These are phyloP conservation scores for Halcyon badia DNA, from an alignment of 2,797 vertebrate species.

Conservation along the genomic window DNA sequence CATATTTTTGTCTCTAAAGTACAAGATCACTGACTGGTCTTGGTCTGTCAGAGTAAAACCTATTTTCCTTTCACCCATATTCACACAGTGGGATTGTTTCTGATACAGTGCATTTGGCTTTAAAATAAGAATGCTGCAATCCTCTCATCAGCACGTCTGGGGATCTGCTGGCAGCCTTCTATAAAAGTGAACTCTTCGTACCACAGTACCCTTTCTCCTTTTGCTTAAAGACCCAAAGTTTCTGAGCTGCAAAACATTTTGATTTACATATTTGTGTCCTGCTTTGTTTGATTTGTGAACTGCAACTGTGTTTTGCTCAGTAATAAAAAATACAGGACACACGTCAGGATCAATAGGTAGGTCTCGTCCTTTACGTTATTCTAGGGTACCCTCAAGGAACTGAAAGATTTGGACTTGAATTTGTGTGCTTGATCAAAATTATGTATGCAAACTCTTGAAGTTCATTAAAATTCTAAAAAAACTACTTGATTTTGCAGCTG, in stretches of 20 bases:
- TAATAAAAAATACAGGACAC: not conserved
- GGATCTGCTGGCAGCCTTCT: not conserved
- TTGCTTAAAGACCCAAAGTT: not conserved
- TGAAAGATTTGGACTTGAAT: not conserved
- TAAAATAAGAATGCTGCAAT: not conserved
- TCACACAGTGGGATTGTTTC: not conserved
- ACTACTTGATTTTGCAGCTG: constrained; percentile 7
- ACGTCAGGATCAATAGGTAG: not conserved
- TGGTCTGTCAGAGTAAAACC: not conserved
- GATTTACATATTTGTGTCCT: not conserved
- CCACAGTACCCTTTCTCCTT: not conserved
- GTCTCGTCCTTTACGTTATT: not conserved
- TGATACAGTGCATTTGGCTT: not conserved
- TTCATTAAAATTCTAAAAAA: constrained; percentile 41
- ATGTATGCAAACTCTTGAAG: not conserved
- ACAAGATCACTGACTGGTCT: not conserved
- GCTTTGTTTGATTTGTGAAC: not conserved
- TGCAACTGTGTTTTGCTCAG: not conserved
- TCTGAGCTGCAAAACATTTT: not conserved
- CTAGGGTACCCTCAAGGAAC: not conserved
- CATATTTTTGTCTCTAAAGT: not conserved
- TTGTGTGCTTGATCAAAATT: constrained; percentile 22
- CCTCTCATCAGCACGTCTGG: not conserved
- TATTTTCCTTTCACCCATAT: not conserved
- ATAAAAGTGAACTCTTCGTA: not conserved